These are phyloP conservation scores for Meloidogyne hapla DNA, from an alignment of 1,140 invertebrate species.

Conservation along the genomic window DNA sequence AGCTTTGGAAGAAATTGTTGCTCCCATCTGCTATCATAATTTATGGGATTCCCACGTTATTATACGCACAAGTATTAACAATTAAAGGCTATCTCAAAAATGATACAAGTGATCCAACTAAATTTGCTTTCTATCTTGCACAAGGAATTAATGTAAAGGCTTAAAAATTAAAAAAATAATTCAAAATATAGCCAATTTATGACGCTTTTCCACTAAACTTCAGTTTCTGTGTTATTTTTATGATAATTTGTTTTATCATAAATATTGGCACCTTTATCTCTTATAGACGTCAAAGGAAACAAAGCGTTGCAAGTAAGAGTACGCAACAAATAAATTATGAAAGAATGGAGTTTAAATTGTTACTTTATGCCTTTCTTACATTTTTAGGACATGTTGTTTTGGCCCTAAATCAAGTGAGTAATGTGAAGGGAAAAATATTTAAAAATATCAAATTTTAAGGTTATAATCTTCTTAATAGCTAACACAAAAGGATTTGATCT, in stretches of 20 bases:
- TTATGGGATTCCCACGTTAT: background rate
- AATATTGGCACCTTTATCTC: constrained; percentile 9
- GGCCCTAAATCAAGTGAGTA: background rate
- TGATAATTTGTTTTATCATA: constrained; percentile 13
- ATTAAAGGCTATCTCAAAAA: background rate
- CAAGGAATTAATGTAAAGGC: background rate
- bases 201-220: constrained; percentile 4
- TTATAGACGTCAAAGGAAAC: background rate
- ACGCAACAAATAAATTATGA: background rate
- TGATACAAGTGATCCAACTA: background rate
- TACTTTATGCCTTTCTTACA: constrained; percentile 3
- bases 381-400: constrained; percentile 7
- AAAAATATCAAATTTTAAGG: background rate
- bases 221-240: background rate
- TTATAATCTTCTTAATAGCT: background rate
- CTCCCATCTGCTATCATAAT: background rate
- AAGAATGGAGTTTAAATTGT: background rate
- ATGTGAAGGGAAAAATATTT: background rate
- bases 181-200: background rate
- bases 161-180: background rate
- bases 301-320: background rate
- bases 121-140: background rate
- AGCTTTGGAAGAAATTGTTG: constrained; percentile 11
- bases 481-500: background rate
- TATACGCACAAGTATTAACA: background rate